Base-by-base conservation (phyloP, 2,797 vertebrate genomes). In the Myiotriccus ornatus region DNA sequence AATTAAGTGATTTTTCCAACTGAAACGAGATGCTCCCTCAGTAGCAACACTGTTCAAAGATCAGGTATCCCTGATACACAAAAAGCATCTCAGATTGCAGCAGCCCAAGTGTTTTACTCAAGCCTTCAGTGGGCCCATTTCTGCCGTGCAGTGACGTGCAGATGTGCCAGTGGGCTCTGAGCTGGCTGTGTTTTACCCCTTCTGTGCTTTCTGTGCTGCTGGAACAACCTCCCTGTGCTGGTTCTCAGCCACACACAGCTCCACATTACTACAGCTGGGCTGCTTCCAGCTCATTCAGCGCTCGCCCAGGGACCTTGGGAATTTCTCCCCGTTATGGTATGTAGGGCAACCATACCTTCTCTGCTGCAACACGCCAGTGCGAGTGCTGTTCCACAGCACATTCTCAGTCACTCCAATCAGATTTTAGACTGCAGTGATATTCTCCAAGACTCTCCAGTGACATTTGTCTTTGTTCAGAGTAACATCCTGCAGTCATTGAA, bases 261-360 rank as follows among this genome's bases (percentile, higher is more conserved):
- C 25, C 64, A 35, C 0, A 1, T 10, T 46, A 34, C 65, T 75
- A 57, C 22, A 78, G 69, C 43, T 18, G 64, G 44, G 64, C 56
- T 52, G 68, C 75, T 80, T 65, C 60, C 83, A 80, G 44, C 50
- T 84, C 62, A 11, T 24, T 67, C 28, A 63, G 55, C 14, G 67
- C 63, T 65, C 47, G 53, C 47, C 64, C 63, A 69, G 87, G 63
- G 63, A 76, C 67, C 63, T 37, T 32, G 70, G 84, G 81, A 81
- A 73, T 89, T 82, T 64, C 83, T 49, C 24, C 19, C 44, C 57
- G 2, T 64, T 83, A 27, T 1, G 34, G 35, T 52, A 78, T 39
- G 84, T 52, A 82, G 87, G 77, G 70, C 91, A 92, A 82, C 71
- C 74, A 62, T 34, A 78, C 39, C 56, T 90, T 70, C 65, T 77